Percentiles rank a stretch among this genome's conserved stretches.
Evolutionary conservation across 2,888 invertebrate genomes (phyloP).

Genomic region (Eristalis tenax): DNA sequence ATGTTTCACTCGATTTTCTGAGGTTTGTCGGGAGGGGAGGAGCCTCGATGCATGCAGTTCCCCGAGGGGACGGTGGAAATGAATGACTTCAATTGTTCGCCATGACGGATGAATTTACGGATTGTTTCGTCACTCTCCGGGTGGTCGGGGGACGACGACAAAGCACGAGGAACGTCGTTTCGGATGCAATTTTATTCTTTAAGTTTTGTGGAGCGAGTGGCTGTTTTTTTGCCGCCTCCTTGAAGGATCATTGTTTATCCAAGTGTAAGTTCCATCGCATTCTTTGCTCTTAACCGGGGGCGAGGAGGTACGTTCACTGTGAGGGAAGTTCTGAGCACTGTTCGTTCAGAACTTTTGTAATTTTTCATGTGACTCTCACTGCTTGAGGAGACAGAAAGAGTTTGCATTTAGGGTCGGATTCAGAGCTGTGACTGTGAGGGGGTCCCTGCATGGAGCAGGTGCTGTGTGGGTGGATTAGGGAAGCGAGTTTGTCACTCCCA

Average conservation of each 20-base stretch:
- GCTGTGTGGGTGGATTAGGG: background rate
- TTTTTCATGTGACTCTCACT: conserved; percentile 42
- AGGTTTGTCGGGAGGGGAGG: conserved; percentile 12
- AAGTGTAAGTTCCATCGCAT: conserved; percentile 33
- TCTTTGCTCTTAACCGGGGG: conserved; percentile 10
- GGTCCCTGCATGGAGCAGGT: background rate
- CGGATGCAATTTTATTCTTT: conserved; percentile 24
- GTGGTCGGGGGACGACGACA: background rate
- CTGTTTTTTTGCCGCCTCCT: conserved; percentile 8
- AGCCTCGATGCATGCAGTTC: background rate
- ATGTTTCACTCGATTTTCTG: conserved; percentile 39
- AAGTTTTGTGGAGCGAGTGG: background rate
- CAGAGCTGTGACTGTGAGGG: background rate
- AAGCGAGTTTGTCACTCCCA: background rate
- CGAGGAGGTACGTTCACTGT: conserved; percentile 1
- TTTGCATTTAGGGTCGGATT: background rate
- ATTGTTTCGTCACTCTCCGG: conserved; percentile 57
- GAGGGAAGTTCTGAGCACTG: background rate
- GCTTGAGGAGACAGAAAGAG: background rate
- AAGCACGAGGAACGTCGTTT: background rate
- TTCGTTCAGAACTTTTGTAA: conserved; percentile 49
- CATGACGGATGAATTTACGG: conserved; percentile 70
- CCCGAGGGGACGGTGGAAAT: conserved; percentile 25
- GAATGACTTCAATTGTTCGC: conserved; percentile 69
- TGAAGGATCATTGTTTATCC: conserved; percentile 59